These are phyloP conservation scores for Chaunax sp. DNA, from an alignment of 2,797 vertebrate species.

Conservation along the genomic window DNA sequence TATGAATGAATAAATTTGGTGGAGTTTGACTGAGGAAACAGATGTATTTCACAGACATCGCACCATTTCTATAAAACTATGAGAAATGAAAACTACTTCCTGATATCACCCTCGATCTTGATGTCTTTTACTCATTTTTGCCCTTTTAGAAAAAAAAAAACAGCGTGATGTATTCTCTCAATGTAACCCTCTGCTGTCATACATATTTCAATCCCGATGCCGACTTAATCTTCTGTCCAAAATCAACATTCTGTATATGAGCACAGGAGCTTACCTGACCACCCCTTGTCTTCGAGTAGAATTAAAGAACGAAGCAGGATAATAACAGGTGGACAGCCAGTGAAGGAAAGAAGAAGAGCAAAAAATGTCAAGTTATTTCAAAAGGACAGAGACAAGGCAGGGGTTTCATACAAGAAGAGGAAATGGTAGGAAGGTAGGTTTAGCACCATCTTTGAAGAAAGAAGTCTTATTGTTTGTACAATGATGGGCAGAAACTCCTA, in stretches of 20 bases:
- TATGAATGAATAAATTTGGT: not conserved
- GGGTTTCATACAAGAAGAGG: constrained; percentile 52
- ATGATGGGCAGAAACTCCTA: not conserved
- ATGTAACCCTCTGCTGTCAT: not conserved
- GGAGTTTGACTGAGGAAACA: not conserved
- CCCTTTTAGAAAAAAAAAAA: not conserved
- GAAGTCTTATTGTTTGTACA: constrained; percentile 1
- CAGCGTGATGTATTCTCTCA: not conserved
- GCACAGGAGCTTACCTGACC: constrained; percentile 91
- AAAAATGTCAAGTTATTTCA: constrained; percentile 75
- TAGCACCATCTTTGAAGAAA: constrained; percentile 27
- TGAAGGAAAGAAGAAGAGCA: constrained; percentile 78
- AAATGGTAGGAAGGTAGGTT: constrained; percentile 49
- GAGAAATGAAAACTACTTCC: not conserved
- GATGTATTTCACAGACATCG: constrained; percentile 4
- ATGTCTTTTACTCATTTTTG: no score
- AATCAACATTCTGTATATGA: constrained; percentile 27
- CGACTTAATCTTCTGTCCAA: constrained; percentile 3
- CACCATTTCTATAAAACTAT: not conserved
- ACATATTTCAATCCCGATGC: not conserved
- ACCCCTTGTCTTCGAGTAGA: constrained; percentile 94
- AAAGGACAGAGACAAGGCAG: constrained; percentile 55
- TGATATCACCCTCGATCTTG: not conserved
- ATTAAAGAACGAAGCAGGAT: constrained; percentile 84
- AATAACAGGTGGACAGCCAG: constrained; percentile 81